Conservation (phyloP, 2,888 invertebrate genomes). For the Marasmarcha lunaedactyla region DNA sequence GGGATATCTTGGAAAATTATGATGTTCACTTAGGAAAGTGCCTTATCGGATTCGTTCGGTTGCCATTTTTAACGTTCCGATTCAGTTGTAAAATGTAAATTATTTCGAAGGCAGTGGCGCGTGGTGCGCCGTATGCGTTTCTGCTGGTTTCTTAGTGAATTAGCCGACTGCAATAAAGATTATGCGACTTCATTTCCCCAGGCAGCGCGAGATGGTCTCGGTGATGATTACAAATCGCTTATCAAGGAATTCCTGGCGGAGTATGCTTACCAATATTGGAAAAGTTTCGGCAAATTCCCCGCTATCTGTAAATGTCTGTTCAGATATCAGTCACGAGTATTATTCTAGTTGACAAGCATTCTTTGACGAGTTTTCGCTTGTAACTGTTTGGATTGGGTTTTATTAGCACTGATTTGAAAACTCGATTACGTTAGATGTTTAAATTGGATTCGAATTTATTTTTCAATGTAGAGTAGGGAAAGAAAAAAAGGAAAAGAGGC, state of each 20-base stretch:
- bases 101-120: constrained; percentile 9
- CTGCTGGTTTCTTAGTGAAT: constrained; percentile 19
- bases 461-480: no score
- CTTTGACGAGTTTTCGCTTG: constrained; percentile 15
- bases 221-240: constrained; percentile 60
- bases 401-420: no score
- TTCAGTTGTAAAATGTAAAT: constrained; percentile 15
- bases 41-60: constrained; percentile 1
- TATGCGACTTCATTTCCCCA: constrained; percentile 34
- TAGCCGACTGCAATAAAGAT: constrained; percentile 22
- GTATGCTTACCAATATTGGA: constrained; percentile 50
- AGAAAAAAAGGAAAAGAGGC: constrained; percentile 35
- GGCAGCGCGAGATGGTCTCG: constrained; percentile 19
- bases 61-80: constrained; percentile 7
- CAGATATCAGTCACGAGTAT: constrained; percentile 39
- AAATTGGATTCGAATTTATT: no score
- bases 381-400: constrained; percentile 6
- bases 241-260: constrained; percentile 42
- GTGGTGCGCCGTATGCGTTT: constrained; percentile 11
- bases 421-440: no score
- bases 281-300: constrained; percentile 36
- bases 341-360: constrained; percentile 25
- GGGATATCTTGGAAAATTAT: no score
- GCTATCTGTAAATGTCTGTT: constrained; percentile 40
- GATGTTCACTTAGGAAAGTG: no score